A percentile compares a stretch with the other conserved stretches of the same genome.
Evolutionary conservation across 2,113 vertebrate species (phyloP).

Genomic region (Halcyon senegalensis): DNA sequence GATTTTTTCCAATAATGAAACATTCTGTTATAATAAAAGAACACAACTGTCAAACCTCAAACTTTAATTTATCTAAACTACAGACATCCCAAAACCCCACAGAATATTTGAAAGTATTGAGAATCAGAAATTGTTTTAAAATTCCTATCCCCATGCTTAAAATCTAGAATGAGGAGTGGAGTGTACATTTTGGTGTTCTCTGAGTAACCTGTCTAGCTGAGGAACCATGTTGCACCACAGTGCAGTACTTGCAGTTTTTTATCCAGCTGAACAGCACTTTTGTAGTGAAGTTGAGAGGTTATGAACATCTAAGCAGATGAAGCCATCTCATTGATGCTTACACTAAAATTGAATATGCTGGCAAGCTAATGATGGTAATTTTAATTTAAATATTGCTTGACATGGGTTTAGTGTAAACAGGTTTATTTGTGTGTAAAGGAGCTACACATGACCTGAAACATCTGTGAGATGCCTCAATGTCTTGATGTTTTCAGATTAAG

Average conservation of each 20-base stretch:
- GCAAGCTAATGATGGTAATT: not conserved
- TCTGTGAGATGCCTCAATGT: not conserved
- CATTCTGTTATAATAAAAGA: not conserved
- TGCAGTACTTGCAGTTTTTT: not conserved
- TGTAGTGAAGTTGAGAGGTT: not conserved
- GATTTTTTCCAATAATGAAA: not conserved
- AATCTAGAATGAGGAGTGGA: not conserved
- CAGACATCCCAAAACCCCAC: not conserved
- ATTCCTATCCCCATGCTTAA: not conserved
- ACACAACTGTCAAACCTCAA: not conserved
- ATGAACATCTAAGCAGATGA: not conserved
- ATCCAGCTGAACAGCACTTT: not conserved
- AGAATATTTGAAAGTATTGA: not conserved
- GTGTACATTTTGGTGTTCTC: not conserved
- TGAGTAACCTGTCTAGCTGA: not conserved
- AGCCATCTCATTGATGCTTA: not conserved
- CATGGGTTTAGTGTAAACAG: not conserved
- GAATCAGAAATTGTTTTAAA: not conserved
- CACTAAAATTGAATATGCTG: not conserved
- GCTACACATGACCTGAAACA: not conserved
- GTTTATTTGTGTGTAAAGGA: not conserved
- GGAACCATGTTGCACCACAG: not conserved
- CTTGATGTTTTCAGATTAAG: not conserved
- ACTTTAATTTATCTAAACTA: not conserved
- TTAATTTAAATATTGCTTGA: not conserved